These are phyloP conservation scores for Gulo gulo DNA, from an alignment of 2,113 vertebrate species.

Conservation along the genomic window DNA sequence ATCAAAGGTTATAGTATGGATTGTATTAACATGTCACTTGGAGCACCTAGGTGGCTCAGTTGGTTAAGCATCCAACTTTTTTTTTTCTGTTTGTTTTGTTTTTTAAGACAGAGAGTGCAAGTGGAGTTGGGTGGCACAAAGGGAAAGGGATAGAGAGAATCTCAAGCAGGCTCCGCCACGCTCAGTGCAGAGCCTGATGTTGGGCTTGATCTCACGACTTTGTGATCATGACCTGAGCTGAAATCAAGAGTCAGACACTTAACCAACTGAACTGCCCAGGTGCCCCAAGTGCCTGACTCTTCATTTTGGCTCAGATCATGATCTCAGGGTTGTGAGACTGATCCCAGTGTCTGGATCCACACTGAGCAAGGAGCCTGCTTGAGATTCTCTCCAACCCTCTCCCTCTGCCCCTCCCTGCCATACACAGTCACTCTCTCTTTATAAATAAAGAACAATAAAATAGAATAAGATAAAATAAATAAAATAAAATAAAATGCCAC, in stretches of 20 bases:
- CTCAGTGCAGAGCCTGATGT: neutral
- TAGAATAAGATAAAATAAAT: neutral
- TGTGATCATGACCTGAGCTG: neutral
- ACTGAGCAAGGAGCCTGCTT: neutral
- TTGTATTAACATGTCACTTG: conserved; percentile 31
- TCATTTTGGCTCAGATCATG: neutral
- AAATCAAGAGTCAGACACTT: neutral
- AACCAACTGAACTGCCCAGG: neutral
- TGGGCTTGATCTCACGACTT: neutral
- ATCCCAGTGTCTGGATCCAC: neutral
- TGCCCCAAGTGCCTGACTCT: neutral
- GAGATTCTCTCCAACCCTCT: neutral
- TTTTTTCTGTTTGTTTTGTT: neutral
- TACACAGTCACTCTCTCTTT: neutral
- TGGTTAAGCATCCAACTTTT: neutral
- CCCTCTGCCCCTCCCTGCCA: neutral
- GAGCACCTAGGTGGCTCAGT: neutral
- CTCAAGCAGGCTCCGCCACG: neutral
- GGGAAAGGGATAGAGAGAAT: neutral
- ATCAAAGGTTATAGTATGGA: neutral
- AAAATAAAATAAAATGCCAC: conserved; percentile 21
- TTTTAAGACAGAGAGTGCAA: neutral
- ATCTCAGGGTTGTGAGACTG: neutral
- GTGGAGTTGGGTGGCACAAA: neutral
- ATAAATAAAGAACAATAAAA: neutral